Percentiles rank a stretch among this genome's conserved stretches.
Conservation (phyloP, 1,140 invertebrate species). For the Mya arenaria region DNA sequence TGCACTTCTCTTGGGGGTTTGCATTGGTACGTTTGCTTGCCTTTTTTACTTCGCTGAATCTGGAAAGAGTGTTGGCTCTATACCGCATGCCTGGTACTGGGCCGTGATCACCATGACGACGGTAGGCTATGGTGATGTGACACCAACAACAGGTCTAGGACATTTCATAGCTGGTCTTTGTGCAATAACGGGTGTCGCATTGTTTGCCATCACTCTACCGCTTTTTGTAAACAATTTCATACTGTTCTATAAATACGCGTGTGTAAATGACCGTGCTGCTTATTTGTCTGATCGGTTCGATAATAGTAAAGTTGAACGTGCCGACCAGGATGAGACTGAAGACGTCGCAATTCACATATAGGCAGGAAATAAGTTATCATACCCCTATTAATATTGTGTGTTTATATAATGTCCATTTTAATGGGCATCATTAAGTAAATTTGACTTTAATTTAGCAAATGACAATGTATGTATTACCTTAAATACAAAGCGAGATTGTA, state of each 20-base stretch:
- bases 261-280: conserved; percentile 25
- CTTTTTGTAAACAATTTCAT: conserved; percentile 94
- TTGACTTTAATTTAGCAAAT: too few relatives aligned
- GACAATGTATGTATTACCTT: too few relatives aligned
- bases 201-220: conserved; percentile 86
- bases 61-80: conserved; percentile 86
- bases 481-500: too few relatives aligned
- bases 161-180: conserved; percentile 89
- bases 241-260: conserved; percentile 54
- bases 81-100: conserved; percentile 98
- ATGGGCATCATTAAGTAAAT: too few relatives aligned
- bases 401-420: too few relatives aligned
- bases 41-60: conserved; percentile 66
- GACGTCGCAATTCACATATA: too few relatives aligned
- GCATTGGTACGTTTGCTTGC: conserved; percentile 64
- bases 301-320: too few relatives aligned
- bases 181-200: conserved; percentile 86
- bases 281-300: too few relatives aligned
- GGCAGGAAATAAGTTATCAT: too few relatives aligned
- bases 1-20: conserved; percentile 60
- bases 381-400: too few relatives aligned
- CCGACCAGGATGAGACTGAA: too few relatives aligned
- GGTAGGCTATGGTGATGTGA: conserved; percentile 98
- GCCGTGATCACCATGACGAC: conserved; percentile 94
- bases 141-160: conserved; percentile 65